A percentile compares a stretch with the other conserved stretches of the same genome.
These are phyloP conservation scores for Orestias chungarensis DNA, from an alignment of 2,797 vertebrate species.

Conservation along the genomic window DNA sequence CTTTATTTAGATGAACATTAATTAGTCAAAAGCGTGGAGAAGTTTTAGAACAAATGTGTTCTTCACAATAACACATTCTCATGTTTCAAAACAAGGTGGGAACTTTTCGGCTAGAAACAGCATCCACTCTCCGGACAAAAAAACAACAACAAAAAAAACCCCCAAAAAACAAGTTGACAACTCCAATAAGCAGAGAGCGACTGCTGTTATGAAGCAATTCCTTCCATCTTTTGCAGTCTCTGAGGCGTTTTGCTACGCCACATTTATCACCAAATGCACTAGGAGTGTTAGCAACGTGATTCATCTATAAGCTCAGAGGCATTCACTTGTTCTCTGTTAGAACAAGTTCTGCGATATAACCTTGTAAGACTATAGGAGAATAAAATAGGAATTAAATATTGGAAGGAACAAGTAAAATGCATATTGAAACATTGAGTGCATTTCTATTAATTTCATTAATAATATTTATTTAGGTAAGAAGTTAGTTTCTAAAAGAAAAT, in stretches of 20 bases:
- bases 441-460: neutral
- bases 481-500: neutral
- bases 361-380: slow-evolving; percentile 8
- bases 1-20: too few relatives aligned
- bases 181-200: slow-evolving; percentile 48
- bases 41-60: slow-evolving; percentile 24
- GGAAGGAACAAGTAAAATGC: neutral
- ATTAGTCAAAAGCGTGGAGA: slow-evolving; percentile 12
- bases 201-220: slow-evolving; percentile 57
- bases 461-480: neutral
- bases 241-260: slow-evolving; percentile 50
- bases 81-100: slow-evolving; percentile 23
- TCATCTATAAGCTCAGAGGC: slow-evolving; percentile 39
- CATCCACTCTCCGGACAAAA: slow-evolving; percentile 47
- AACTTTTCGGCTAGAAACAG: slow-evolving; percentile 58
- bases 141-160: neutral
- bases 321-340: slow-evolving; percentile 13
- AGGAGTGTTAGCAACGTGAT: slow-evolving; percentile 18
- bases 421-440: neutral
- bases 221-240: slow-evolving; percentile 41
- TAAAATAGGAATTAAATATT: neutral
- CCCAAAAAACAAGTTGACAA: slow-evolving; percentile 41
- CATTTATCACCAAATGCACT: slow-evolving; percentile 73
- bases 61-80: slow-evolving; percentile 41
- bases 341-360: slow-evolving; percentile 17